Percentiles rank a stretch among this genome's conserved stretches.
phyloP scores from a whole-genome alignment of 1,140 invertebrate genomes.

The Drosophila varians region DNA sequence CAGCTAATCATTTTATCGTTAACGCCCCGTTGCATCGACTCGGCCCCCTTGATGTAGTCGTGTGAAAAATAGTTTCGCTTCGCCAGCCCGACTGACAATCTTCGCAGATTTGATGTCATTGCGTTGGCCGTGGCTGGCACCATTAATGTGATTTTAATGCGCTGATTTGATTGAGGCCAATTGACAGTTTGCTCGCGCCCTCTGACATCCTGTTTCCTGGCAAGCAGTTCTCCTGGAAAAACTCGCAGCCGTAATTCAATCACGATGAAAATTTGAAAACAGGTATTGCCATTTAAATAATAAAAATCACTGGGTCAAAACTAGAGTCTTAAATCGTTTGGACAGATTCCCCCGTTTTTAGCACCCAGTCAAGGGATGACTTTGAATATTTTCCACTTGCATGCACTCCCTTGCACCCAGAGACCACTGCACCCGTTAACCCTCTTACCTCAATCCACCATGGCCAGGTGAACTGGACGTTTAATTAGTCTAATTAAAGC shows the following conservation, averaged over 20 bases:
- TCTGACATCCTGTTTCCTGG: constrained; percentile 31
- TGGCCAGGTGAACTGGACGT: constrained; percentile 34
- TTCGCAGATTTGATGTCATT: constrained; percentile 35
- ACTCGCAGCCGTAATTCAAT: background rate
- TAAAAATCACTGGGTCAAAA: too few species aligned
- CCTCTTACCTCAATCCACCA: constrained; percentile 8
- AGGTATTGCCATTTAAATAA: background rate
- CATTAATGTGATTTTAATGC: constrained; percentile 73
- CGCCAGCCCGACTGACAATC: constrained; percentile 47
- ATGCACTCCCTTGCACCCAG: constrained; percentile 8
- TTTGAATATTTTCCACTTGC: constrained; percentile 28
- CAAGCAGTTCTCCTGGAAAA: background rate
- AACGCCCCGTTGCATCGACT: constrained; percentile 46
- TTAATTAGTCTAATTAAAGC: constrained; percentile 72
- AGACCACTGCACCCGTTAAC: constrained; percentile 6
- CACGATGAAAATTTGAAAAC: background rate
- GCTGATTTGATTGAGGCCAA: constrained; percentile 70
- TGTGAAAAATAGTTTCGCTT: constrained; percentile 64
- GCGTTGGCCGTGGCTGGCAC: constrained; percentile 15
- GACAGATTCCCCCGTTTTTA: background rate
- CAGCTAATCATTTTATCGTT: constrained; percentile 75
- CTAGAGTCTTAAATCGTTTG: too few species aligned
- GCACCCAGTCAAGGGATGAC: background rate
- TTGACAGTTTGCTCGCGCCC: constrained; percentile 56
- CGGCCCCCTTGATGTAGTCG: constrained; percentile 36